Evolutionary conservation across 1,140 invertebrate species (phyloP), one percentile per base, ranked within the genome.

Genomic region (Drosophila parvula): DNA sequence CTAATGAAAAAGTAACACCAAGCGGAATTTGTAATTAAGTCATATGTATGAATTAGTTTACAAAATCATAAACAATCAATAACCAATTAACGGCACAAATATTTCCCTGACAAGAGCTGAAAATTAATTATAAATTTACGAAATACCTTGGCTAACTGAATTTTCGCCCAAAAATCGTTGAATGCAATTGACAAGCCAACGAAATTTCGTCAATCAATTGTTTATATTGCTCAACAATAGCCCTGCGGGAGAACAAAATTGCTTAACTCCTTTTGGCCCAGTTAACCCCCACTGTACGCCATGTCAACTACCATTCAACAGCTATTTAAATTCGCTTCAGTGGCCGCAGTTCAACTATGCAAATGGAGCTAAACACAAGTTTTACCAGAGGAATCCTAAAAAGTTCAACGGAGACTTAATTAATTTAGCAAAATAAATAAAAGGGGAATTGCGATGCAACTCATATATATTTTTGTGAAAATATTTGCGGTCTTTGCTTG

Each of bases 261-360:
- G 11, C 40, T 48, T 70, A 27, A 34, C 50, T 65, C 28, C 64
- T 34, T 70, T 45, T 14, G 5, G 22, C 10, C 16, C 34, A 11
- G 8, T 36, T 34, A 64, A 44, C 64, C 48, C 40, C 32, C 40
- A n/a, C 16, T 34, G 12, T 11, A 28, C 22, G 28, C 10, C 12
- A 53, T 76, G 71, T 80, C 71, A 76, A 28, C 77, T 68, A 50
- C 28, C 55, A 40, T 61, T 77, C 59, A 67, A 47, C 41, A 51
- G 51, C 70, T 77, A 62, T 77, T 78, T 78, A 68, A 74, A 88
- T 83, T 59, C 56, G 53, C 50, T 78, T 69, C 81, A 45, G 61
- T 63, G 45, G 40, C 34, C 59, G 47, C 56, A 40, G 79, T 59
- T 55, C 38, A 74, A 71, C 48, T 56, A 53, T 55, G 28, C 36